Evolutionary conservation across 2,888 invertebrate species (phyloP), one percentile per base, ranked within the genome.

Genomic region (Xylota sylvarum): DNA sequence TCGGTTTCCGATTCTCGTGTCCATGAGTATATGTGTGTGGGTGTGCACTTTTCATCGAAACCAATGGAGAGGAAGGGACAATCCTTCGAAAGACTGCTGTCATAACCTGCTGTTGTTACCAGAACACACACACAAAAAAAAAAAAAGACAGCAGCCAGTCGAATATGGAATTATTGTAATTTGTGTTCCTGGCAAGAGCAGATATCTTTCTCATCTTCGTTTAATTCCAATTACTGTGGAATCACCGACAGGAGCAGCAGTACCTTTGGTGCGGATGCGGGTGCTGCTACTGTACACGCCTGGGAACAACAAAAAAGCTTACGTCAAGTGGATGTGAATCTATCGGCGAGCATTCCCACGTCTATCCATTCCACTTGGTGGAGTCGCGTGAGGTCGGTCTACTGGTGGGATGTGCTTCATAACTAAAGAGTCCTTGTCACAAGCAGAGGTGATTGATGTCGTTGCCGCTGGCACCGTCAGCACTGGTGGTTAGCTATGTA

Each of bases 341-440:
- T 64, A 64, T 73, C 72, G 81, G 65, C 46, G 55, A 67, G 46
- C 37, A 76, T 52, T 72, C 46, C 58, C 58, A 43, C 60, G 64
- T 60, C 32, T 43, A n/a, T 55, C 46, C 30, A 35, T 30, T 23
- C 23, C 12, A 12, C 17, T 17, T 52, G 40, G 64, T 65, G 64
- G 70, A 72, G 40, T 77, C 65, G 74, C 85, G 85, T 60, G 76
- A 35, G 46, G 2, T 27, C 35, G 46, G 9, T 27, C 37, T 55
- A 70, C 52, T 52, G 43, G 43, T 46, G 12, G 14, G 14, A 35
- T 62, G 74, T 62, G 74, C 58, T 70, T 72, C 84, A 81, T 58
- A 85, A 80, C 74, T 76, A 69, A 82, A 86, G 82, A 78, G 82
- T 78, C 73, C 86, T 85, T 86, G 86, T 86, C 86, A 86, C 62